Conservation (phyloP, 2,888 invertebrate genomes). For the Eupithecia subfuscata region DNA sequence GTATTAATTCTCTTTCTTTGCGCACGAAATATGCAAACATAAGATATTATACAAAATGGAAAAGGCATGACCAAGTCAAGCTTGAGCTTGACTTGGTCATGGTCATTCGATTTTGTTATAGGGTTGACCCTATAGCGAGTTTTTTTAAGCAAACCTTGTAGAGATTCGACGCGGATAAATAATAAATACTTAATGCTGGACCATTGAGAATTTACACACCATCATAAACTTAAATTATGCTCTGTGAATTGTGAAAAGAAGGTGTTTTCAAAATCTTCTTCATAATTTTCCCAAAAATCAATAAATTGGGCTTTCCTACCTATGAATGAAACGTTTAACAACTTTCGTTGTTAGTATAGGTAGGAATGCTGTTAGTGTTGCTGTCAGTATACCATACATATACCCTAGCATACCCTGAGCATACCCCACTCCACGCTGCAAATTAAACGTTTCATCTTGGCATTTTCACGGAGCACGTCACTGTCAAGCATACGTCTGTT, state of each 20-base stretch:
- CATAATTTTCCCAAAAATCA: background rate
- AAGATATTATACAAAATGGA: background rate
- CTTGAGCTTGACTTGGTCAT: no score
- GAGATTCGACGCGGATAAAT: background rate
- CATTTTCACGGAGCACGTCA: conserved; percentile 81
- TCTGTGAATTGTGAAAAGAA: no score
- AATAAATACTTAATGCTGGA: no score
- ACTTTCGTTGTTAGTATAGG: no score
- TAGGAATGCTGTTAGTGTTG: conserved; percentile 6
- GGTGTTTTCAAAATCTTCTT: no score
- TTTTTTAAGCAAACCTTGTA: background rate
- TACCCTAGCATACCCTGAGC: conserved; percentile 42
- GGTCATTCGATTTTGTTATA: no score
- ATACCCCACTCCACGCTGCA: conserved; percentile 63
- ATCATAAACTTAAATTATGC: no score
- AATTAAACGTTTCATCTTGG: conserved; percentile 83
- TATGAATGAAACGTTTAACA: no score
- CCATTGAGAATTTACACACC: no score
- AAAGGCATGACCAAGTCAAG: background rate
- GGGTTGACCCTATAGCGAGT: background rate
- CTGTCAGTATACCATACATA: conserved; percentile 15
- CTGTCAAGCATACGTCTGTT: conserved; percentile 80
- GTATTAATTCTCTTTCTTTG: background rate
- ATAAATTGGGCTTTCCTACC: no score
- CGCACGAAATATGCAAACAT: background rate